phyloP scores from a whole-genome alignment of 2,888 invertebrate genomes.

The Scaeva pyrastri region DNA sequence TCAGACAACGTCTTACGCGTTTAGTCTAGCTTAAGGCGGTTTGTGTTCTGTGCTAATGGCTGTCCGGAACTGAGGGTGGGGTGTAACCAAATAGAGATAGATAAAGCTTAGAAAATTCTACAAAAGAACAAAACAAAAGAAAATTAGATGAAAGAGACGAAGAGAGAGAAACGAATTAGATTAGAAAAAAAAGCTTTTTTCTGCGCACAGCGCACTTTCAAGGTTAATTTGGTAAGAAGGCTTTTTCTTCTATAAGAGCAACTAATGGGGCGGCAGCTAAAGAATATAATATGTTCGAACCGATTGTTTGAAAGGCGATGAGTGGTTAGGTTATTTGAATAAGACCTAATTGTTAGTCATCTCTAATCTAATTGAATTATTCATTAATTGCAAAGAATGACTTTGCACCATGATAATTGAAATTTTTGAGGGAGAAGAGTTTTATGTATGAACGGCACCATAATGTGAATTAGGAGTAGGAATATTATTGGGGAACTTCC shows the following conservation, averaged over 20 bases:
- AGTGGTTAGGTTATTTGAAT: not conserved
- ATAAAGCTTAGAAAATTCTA: not conserved
- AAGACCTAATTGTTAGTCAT: constrained; percentile 5
- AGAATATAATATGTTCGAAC: constrained; percentile 12
- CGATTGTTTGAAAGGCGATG: constrained; percentile 2
- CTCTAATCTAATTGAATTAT: not conserved
- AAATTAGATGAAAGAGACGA: not conserved
- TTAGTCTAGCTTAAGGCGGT: not conserved
- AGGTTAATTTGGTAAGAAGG: constrained; percentile 24
- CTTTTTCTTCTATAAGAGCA: not conserved
- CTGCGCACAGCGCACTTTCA: constrained; percentile 20
- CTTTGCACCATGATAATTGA: too few species aligned
- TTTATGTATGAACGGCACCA: too few species aligned
- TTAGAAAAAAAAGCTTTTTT: constrained; percentile 14
- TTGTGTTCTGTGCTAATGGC: not conserved
- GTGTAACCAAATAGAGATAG: not conserved
- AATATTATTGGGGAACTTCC: too few species aligned
- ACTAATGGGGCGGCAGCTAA: too few species aligned
- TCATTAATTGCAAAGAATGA: not conserved
- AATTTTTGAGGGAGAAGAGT: too few species aligned
- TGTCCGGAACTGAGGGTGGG: constrained; percentile 28
- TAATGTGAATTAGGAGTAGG: too few species aligned
- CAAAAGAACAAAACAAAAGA: constrained; percentile 11
- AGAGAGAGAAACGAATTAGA: not conserved
- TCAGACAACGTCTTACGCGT: constrained; percentile 12